These are phyloP conservation scores for Chascanopsetta lugubris DNA, from an alignment of 2,113 vertebrate genomes.

Conservation along the genomic window DNA sequence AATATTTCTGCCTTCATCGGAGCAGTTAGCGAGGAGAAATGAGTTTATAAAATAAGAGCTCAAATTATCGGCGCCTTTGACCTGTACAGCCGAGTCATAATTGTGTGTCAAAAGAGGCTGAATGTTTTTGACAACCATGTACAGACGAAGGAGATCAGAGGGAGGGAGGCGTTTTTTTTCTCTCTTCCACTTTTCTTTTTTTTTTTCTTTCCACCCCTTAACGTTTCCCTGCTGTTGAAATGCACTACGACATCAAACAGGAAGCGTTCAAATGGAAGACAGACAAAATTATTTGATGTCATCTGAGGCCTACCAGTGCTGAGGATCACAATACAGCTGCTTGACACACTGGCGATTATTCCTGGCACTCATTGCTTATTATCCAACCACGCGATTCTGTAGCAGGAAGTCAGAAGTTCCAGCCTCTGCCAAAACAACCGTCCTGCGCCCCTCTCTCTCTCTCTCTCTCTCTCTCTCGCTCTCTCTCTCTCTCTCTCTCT, in stretches of 20 bases:
- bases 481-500: conserved; percentile 67
- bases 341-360: conserved; percentile 72
- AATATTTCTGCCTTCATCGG: conserved; percentile 94
- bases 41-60: conserved; percentile 96
- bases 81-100: conserved; percentile 92
- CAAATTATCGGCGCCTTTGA: conserved; percentile 95
- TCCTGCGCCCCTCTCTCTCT: conserved; percentile 57
- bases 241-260: conserved; percentile 68
- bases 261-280: conserved; percentile 58
- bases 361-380: conserved; percentile 68
- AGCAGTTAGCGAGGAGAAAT: conserved; percentile 91
- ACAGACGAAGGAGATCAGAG: conserved; percentile 75
- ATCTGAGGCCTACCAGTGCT: conserved; percentile 62
- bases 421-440: conserved; percentile 62
- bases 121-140: conserved; percentile 92
- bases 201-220: too few relatives aligned
- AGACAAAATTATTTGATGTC: conserved; percentile 68
- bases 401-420: conserved; percentile 61
- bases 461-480: conserved; percentile 65
- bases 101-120: conserved; percentile 88
- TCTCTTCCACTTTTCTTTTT: conserved; percentile 67
- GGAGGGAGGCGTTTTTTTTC: conserved; percentile 57
- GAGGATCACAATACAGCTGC: conserved; percentile 65
- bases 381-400: conserved; percentile 66
- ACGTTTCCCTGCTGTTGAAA: conserved; percentile 64